Percentiles rank a stretch among this genome's conserved stretches.
Conservation (phyloP, 1,140 invertebrate species). For the Mactra quadrangularis region DNA sequence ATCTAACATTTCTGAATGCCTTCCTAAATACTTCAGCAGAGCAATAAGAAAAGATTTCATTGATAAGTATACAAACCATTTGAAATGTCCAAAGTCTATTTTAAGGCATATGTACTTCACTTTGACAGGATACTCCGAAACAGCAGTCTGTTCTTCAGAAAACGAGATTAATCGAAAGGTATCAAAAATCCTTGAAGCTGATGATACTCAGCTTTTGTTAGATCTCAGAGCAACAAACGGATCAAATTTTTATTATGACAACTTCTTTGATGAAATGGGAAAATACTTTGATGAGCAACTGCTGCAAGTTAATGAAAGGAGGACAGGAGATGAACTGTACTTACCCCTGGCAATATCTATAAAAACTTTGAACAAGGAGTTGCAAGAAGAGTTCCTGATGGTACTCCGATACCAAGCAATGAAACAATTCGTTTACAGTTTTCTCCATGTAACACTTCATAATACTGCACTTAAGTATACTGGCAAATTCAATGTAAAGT, state of each 20-base stretch:
- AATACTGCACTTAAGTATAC: slow-evolving; percentile 39
- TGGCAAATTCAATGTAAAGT: slow-evolving; percentile 49
- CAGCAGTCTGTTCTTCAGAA: background rate
- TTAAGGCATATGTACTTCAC: slow-evolving; percentile 57
- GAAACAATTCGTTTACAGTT: slow-evolving; percentile 50
- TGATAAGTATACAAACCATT: slow-evolving; percentile 27
- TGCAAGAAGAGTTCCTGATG: slow-evolving; percentile 26
- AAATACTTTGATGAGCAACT: slow-evolving; percentile 47
- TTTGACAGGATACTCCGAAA: background rate
- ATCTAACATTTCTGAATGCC: background rate
- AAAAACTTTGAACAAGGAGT: slow-evolving; percentile 15
- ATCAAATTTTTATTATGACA: slow-evolving; percentile 1
- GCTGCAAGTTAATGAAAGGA: slow-evolving; percentile 28
- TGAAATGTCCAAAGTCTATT: slow-evolving; percentile 29
- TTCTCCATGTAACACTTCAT: slow-evolving; percentile 38
- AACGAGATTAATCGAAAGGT: background rate
- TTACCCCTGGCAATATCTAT: slow-evolving; percentile 51
- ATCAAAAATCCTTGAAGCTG: background rate
- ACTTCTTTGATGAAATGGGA: slow-evolving; percentile 35
- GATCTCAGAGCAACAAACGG: slow-evolving; percentile 16
- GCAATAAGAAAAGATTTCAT: slow-evolving; percentile 52
- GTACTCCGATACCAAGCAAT: slow-evolving; percentile 12
- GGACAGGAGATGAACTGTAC: slow-evolving; percentile 35
- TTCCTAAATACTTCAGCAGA: slow-evolving; percentile 54
- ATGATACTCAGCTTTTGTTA: slow-evolving; percentile 22